Conservation (phyloP, 2,797 vertebrate species). For the Tolypeutes matacus region DNA sequence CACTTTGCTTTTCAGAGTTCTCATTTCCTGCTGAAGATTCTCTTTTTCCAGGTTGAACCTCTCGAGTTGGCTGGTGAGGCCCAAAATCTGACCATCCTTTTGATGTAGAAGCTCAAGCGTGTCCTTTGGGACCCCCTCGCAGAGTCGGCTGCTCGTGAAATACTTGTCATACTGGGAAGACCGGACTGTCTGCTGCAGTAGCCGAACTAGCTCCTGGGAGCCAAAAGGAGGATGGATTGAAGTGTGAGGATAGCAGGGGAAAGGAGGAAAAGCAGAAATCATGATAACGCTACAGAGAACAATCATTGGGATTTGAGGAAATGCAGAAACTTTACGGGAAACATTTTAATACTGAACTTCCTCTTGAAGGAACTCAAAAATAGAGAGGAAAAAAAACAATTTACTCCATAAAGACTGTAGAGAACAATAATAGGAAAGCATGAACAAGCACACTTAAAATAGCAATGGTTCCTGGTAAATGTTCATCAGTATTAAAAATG, state of each 20-base stretch:
- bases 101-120: constrained; percentile 90
- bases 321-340: not conserved
- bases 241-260: rapidly evolving
- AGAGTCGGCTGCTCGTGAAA: constrained; percentile 83
- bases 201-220: constrained; percentile 94
- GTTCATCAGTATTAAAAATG: not conserved
- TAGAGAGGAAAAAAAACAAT: constrained; percentile 17
- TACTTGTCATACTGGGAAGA: constrained; percentile 94
- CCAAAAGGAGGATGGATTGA: not conserved
- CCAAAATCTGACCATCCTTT: constrained; percentile 93
- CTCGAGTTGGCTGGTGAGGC: constrained; percentile 94
- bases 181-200: constrained; percentile 97
- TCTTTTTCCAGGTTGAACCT: constrained; percentile 93
- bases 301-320: not conserved
- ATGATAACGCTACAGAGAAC: rapidly evolving
- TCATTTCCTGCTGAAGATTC: constrained; percentile 93
- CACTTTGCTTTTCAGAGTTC: constrained; percentile 93
- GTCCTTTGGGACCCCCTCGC: constrained; percentile 85
- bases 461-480: not conserved
- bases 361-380: constrained; percentile 49
- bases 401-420: not conserved
- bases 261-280: not conserved
- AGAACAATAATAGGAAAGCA: constrained; percentile 56
- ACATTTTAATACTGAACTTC: constrained; percentile 31
- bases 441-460: not conserved